Percentiles rank a stretch among this genome's conserved stretches.
phyloP scores from a whole-genome alignment of 2,113 vertebrate genomes.

The Holacanthus passer region DNA sequence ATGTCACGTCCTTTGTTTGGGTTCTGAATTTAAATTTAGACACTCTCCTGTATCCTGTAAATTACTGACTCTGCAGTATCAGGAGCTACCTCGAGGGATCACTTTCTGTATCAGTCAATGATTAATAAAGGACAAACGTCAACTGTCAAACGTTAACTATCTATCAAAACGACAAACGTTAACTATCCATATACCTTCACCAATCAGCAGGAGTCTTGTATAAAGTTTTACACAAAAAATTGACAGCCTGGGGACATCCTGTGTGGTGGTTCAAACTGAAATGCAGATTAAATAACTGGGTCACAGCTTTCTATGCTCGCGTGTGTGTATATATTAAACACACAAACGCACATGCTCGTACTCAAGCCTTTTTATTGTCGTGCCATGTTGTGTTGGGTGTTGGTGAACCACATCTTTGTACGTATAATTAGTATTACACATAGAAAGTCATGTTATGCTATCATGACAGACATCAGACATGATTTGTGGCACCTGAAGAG shows the following conservation, averaged over 20 bases:
- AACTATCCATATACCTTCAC: slow-evolving; percentile 12
- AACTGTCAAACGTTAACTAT: no score
- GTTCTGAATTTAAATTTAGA: background rate
- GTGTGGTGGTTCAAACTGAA: slow-evolving; percentile 16
- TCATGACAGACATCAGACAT: background rate
- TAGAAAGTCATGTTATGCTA: background rate
- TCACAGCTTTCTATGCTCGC: background rate
- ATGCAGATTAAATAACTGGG: background rate
- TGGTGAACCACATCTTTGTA: background rate
- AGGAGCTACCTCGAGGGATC: slow-evolving; percentile 5
- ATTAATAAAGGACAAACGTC: slow-evolving; percentile 58
- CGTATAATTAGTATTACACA: background rate
- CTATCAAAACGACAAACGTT: no score
- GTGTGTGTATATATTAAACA: background rate
- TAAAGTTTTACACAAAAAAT: background rate
- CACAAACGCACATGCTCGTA: background rate
- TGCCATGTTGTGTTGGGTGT: background rate
- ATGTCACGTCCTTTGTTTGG: background rate
- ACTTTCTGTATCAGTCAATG: slow-evolving; percentile 50
- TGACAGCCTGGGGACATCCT: slow-evolving; percentile 31
- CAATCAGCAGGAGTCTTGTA: no score
- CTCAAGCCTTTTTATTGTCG: background rate
- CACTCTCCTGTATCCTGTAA: background rate
- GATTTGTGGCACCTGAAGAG: background rate
- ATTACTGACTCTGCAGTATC: background rate